Evolutionary conservation across 2,113 vertebrate species (phyloP).

Genomic region (Onychorhynchus coronatus): DNA sequence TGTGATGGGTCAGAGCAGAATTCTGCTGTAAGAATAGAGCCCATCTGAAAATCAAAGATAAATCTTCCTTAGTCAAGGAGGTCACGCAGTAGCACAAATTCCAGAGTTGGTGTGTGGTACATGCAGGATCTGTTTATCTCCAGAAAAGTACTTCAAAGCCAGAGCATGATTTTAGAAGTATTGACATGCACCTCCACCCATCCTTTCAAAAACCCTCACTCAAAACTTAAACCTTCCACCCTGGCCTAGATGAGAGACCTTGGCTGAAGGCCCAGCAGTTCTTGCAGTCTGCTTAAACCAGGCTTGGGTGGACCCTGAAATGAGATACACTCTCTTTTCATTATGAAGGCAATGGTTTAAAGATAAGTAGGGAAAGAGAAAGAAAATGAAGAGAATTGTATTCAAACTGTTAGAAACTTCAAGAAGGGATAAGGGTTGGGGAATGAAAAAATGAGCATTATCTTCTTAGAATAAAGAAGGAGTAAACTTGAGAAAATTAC

Average conservation of each 20-base stretch:
- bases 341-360: background rate
- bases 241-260: background rate
- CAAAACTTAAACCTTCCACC: background rate
- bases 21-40: background rate
- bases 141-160: background rate
- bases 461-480: background rate
- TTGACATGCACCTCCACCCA: background rate
- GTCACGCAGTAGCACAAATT: background rate
- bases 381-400: background rate
- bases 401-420: background rate
- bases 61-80: background rate
- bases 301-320: conserved; percentile 44
- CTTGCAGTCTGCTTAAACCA: background rate
- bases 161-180: background rate
- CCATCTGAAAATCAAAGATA: background rate
- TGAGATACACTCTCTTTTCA: background rate
- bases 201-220: background rate
- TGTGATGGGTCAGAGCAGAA: background rate
- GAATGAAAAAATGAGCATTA: background rate
- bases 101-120: background rate
- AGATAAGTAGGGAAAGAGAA: background rate
- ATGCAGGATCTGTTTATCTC: background rate
- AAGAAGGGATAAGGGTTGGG: background rate
- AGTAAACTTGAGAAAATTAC: background rate
- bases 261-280: conserved; percentile 6